These are phyloP conservation scores for Sebastes hubbsi DNA, from an alignment of 2,797 vertebrate species.

Conservation along the genomic window DNA sequence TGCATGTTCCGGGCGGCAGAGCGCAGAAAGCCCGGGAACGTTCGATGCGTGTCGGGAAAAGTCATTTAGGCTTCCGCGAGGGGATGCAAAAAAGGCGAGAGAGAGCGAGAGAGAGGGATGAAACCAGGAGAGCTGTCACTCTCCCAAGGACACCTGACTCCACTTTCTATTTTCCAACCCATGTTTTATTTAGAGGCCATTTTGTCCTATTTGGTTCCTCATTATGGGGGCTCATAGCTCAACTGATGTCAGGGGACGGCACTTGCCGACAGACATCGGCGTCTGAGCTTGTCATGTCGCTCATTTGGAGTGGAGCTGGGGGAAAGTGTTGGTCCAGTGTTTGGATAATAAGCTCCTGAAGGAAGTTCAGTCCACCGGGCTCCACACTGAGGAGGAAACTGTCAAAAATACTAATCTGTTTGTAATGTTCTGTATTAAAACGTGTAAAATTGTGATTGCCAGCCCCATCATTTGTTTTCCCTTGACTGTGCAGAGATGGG, in stretches of 20 bases:
- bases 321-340: slow-evolving; percentile 16
- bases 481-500: slow-evolving; percentile 38
- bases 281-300: slow-evolving; percentile 10
- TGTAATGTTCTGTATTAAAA: slow-evolving; percentile 9
- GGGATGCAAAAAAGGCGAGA: slow-evolving; percentile 76
- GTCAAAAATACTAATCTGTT: slow-evolving; percentile 24
- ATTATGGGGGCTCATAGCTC: slow-evolving; percentile 68
- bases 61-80: slow-evolving; percentile 77
- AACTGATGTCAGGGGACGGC: slow-evolving; percentile 59
- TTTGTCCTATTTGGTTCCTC: slow-evolving; percentile 77
- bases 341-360: slow-evolving; percentile 38
- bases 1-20: slow-evolving; percentile 73
- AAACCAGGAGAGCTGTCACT: slow-evolving; percentile 69
- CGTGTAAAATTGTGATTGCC: slow-evolving; percentile 28
- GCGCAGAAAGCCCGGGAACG: slow-evolving; percentile 74
- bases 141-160: slow-evolving; percentile 78
- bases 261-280: slow-evolving; percentile 5
- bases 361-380: slow-evolving; percentile 8
- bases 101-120: background rate
- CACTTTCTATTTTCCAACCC: slow-evolving; percentile 68
- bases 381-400: background rate
- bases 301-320: slow-evolving; percentile 26
- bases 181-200: slow-evolving; percentile 87
- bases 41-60: slow-evolving; percentile 83
- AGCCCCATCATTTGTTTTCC: slow-evolving; percentile 31